Conservation (phyloP, 2,113 vertebrate species). For the Synodontis membranacea region DNA sequence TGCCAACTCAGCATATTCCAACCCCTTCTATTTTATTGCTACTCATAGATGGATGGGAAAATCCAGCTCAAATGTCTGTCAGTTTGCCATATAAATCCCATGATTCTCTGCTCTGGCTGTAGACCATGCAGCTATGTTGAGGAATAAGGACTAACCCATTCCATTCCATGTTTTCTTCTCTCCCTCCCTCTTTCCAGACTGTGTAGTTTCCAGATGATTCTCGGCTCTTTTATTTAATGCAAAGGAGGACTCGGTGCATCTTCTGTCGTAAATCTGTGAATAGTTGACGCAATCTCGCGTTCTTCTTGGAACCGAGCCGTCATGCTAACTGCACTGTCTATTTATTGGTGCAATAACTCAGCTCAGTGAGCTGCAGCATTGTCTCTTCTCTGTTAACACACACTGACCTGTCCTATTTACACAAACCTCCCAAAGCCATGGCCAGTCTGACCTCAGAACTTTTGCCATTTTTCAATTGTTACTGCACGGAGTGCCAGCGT, state of each 20-base stretch:
- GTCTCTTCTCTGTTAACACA: neutral
- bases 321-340: neutral
- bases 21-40: constrained; percentile 46
- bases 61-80: constrained; percentile 66
- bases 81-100: constrained; percentile 59
- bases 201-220: neutral
- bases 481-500: neutral
- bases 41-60: constrained; percentile 58
- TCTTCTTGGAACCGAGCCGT: neutral
- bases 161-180: neutral
- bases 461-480: constrained; percentile 14
- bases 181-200: constrained; percentile 6
- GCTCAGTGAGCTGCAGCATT: constrained; percentile 9
- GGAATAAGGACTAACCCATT: neutral
- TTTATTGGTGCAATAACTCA: constrained; percentile 32
- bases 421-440: neutral
- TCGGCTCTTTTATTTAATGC: neutral
- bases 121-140: constrained; percentile 46
- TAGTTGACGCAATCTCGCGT: neutral
- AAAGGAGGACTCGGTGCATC: neutral
- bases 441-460: neutral
- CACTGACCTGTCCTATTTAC: neutral
- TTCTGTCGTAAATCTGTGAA: constrained; percentile 8
- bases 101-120: constrained; percentile 8
- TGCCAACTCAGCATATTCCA: constrained; percentile 68